Percentiles rank a stretch among this genome's conserved stretches.
Conservation (phyloP, 1,140 invertebrate genomes). For the Drosophila tristis region DNA sequence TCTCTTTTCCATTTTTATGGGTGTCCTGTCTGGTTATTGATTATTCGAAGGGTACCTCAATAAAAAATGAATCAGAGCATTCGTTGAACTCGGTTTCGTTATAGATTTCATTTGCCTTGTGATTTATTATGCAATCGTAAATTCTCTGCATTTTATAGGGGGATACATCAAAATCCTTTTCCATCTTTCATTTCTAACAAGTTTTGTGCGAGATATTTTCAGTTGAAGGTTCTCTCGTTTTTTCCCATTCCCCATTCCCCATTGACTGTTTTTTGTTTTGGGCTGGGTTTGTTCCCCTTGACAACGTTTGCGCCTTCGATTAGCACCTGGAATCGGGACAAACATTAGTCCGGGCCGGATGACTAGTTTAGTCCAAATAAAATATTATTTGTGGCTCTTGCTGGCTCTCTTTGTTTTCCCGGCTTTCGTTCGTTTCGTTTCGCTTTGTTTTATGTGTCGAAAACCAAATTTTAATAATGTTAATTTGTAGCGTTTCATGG, state of each 20-base stretch:
- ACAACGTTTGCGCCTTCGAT: constrained; percentile 67
- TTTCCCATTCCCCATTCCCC: constrained; percentile 23
- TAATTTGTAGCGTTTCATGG: constrained; percentile 79
- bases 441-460: constrained; percentile 76
- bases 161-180: constrained; percentile 26
- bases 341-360: not conserved
- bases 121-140: constrained; percentile 77
- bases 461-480: constrained; percentile 82
- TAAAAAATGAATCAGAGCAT: constrained; percentile 80
- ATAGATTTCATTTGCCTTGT: constrained; percentile 38
- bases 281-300: constrained; percentile 44
- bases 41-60: constrained; percentile 66
- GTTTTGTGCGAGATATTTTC: constrained; percentile 15
- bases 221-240: not conserved
- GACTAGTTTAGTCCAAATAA: constrained; percentile 77
- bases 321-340: constrained; percentile 57
- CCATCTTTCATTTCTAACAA: not conserved
- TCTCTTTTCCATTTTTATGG: constrained; percentile 56
- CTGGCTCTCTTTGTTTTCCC: constrained; percentile 42
- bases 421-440: constrained; percentile 45
- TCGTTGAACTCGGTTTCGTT: constrained; percentile 31
- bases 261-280: constrained; percentile 20
- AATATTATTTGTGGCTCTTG: constrained; percentile 61
- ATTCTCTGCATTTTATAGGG: constrained; percentile 54
- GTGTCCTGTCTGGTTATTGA: constrained; percentile 75